These are phyloP conservation scores for Pseudachorutes palmiensis DNA, from an alignment of 1,140 invertebrate genomes.

Conservation along the genomic window DNA sequence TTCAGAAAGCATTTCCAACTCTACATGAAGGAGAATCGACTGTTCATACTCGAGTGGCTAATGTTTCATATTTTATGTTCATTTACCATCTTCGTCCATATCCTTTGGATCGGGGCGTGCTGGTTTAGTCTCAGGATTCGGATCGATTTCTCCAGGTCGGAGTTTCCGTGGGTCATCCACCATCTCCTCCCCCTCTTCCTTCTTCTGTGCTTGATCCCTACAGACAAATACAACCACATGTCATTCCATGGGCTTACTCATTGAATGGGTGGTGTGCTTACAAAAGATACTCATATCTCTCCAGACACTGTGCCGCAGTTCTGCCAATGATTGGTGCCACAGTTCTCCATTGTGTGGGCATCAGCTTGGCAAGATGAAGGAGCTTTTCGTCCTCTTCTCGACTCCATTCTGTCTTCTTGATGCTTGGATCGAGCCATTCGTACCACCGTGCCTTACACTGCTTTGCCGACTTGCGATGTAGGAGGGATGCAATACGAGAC, in stretches of 20 bases:
- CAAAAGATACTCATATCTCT: constrained; percentile 93
- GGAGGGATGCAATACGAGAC: constrained; percentile 95
- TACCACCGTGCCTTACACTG: constrained; percentile 99
- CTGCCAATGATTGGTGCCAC: constrained; percentile 98
- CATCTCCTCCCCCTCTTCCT: constrained; percentile 87
- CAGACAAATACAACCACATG: constrained; percentile 16
- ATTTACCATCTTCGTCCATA: constrained; percentile 96
- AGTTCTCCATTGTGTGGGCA: constrained; percentile 99
- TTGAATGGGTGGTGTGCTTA: constrained; percentile 47
- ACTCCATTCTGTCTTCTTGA: constrained; percentile 99
- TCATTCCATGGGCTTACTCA: neutral
- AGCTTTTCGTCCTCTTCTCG: constrained; percentile 98
- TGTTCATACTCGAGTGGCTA: neutral
- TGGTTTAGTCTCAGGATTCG: constrained; percentile 98
- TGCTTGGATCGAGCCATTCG: constrained; percentile 99
- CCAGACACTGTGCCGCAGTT: constrained; percentile 96
- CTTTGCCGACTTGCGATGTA: constrained; percentile 98
- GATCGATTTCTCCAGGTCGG: constrained; percentile 98
- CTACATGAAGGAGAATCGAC: constrained; percentile 50
- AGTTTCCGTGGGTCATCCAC: constrained; percentile 91
- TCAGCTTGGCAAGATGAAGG: constrained; percentile 93
- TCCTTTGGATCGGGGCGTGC: constrained; percentile 98
- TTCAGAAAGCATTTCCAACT: constrained; percentile 98
- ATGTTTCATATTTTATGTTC: neutral
- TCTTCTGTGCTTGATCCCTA: constrained; percentile 96